Percentiles rank a stretch among this genome's conserved stretches.
Evolutionary conservation across 2,888 invertebrate genomes (phyloP).

Genomic region (Pyrochroa serraticornis): DNA sequence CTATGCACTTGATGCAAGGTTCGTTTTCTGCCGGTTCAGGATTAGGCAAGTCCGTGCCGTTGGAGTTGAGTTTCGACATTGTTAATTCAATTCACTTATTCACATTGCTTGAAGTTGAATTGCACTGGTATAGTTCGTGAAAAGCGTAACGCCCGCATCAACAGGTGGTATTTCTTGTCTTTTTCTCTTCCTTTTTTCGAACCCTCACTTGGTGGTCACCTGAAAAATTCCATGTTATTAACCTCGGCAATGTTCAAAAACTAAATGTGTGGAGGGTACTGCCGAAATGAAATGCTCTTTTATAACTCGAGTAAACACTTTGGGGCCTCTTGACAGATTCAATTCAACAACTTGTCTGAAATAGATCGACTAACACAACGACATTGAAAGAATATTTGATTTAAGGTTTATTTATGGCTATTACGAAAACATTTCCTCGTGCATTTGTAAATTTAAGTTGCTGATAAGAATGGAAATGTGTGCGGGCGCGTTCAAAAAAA

Average conservation of each 20-base stretch:
- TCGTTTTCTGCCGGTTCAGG: constrained; percentile 43
- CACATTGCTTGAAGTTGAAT: constrained; percentile 2
- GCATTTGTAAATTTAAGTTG: background rate
- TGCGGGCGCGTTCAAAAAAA: too few relatives aligned
- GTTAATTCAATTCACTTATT: background rate
- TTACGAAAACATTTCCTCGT: constrained; percentile 6
- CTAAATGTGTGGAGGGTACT: background rate
- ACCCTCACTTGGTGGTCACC: background rate
- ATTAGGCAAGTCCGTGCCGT: constrained; percentile 23
- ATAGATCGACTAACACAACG: constrained; percentile 1
- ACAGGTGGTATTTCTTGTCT: constrained; percentile 13
- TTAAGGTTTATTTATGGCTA: background rate
- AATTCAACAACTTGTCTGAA: constrained; percentile 11
- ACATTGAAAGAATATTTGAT: constrained; percentile 4
- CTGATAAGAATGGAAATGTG: too few relatives aligned
- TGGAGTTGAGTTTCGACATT: constrained; percentile 32
- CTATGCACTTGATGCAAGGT: constrained; percentile 39
- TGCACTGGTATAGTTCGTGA: background rate
- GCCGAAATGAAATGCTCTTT: constrained; percentile 8
- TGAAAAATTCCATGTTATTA: constrained; percentile 10
- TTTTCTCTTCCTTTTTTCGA: too few relatives aligned
- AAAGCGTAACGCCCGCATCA: constrained; percentile 9
- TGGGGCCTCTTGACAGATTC: constrained; percentile 16
- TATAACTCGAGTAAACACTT: constrained; percentile 6
- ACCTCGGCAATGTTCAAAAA: background rate